A percentile compares a stretch with the other conserved stretches of the same genome.
These are phyloP conservation scores for Erpetoichthys calabaricus DNA, from an alignment of 2,797 vertebrate genomes.

Conservation along the genomic window DNA sequence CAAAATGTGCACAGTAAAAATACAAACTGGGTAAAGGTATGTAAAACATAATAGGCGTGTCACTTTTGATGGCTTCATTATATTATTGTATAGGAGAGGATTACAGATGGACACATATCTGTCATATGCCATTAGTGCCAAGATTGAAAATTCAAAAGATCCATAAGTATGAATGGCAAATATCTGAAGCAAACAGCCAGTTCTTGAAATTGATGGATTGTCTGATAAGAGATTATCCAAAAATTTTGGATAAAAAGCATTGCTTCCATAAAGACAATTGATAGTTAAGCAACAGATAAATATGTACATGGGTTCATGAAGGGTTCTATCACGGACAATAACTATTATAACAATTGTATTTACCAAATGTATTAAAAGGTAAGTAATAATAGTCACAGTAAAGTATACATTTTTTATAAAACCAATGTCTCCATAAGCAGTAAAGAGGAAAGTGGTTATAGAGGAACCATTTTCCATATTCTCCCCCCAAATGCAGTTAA, in stretches of 20 bases:
- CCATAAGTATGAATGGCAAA: slow-evolving; percentile 4
- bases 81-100: neutral
- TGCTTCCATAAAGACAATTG: slow-evolving; percentile 1
- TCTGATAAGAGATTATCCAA: neutral
- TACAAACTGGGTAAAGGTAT: neutral
- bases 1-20: neutral
- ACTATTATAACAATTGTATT: slow-evolving; percentile 2
- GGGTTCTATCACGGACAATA: neutral
- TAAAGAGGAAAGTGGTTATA: too few species aligned
- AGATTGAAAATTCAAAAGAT: neutral
- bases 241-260: neutral
- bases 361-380: neutral
- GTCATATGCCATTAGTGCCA: slow-evolving; percentile 4
- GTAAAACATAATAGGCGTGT: neutral
- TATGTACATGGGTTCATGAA: slow-evolving; percentile 6
- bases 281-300: neutral
- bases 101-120: slow-evolving; percentile 5
- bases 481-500: too few species aligned
- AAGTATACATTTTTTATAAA: too few species aligned
- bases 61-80: neutral
- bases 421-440: too few species aligned
- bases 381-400: too few species aligned
- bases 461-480: too few species aligned
- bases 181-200: slow-evolving; percentile 4
- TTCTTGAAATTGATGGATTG: too few species aligned